Conservation (phyloP, 2,888 invertebrate species). For the Epinotia bilunana region DNA sequence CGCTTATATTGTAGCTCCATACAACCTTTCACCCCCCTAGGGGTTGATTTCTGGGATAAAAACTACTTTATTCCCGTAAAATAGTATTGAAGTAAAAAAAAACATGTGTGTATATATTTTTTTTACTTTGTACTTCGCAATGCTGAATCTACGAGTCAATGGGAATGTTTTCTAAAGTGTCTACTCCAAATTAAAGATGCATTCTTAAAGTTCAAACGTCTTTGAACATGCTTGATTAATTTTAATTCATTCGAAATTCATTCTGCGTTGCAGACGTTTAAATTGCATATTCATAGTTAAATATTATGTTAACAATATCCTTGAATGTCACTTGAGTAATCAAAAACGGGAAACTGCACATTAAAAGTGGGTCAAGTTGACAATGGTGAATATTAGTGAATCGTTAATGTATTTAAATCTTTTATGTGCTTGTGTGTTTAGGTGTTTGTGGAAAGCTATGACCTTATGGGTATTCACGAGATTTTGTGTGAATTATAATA, state of each 20-base stretch:
- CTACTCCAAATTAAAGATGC: too few relatives aligned
- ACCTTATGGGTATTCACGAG: conserved; percentile 13
- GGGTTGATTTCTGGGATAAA: too few relatives aligned
- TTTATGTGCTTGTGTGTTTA: conserved; percentile 21
- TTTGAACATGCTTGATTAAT: not conserved
- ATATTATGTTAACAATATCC: conserved; percentile 21
- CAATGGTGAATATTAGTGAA: conserved; percentile 18
- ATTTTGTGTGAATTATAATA: not conserved
- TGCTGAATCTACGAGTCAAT: too few relatives aligned
- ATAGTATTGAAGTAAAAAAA: too few relatives aligned
- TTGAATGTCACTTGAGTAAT: conserved; percentile 36
- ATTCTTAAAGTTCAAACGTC: not conserved
- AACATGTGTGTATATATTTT: too few relatives aligned
- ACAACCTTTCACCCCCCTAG: too few relatives aligned
- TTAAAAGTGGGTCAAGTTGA: conserved; percentile 34
- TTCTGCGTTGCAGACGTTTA: not conserved
- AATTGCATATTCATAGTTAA: conserved; percentile 16
- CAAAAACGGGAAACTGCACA: conserved; percentile 29
- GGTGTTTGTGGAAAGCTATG: conserved; percentile 29
- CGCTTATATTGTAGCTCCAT: too few relatives aligned
- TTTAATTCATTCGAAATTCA: not conserved
- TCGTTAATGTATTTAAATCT: conserved; percentile 24
- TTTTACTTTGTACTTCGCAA: too few relatives aligned
- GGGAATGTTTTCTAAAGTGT: too few relatives aligned
- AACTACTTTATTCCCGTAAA: too few relatives aligned